Conservation (phyloP, 2,113 vertebrate species). For the Hiodon tergisus region DNA sequence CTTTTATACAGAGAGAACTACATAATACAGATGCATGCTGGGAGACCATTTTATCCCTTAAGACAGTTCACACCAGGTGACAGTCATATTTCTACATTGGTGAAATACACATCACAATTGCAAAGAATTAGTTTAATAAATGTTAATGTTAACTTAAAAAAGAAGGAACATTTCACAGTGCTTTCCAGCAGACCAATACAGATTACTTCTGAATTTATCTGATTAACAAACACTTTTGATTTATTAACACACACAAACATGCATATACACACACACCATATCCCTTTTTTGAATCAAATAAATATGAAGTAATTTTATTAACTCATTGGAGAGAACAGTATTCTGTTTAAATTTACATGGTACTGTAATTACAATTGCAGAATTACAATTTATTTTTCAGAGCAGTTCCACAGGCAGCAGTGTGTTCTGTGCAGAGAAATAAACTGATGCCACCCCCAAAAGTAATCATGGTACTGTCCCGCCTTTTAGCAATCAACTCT, state of each 20-base stretch:
- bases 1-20: slow-evolving; percentile 7
- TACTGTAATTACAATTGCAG: no score
- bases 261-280: no score
- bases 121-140: neutral
- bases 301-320: no score
- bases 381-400: no score
- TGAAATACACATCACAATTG: neutral
- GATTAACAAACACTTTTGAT: no score
- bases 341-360: no score
- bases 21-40: slow-evolving; percentile 31
- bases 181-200: neutral
- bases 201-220: no score
- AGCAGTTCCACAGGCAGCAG: no score
- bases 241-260: no score
- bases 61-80: slow-evolving; percentile 8
- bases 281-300: no score
- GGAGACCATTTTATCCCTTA: neutral
- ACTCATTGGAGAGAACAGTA: no score
- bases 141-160: neutral
- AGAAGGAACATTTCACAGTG: neutral
- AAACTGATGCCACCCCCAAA: slow-evolving; percentile 23
- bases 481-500: neutral
- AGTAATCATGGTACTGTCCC: slow-evolving; percentile 9
- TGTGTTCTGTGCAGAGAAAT: slow-evolving; percentile 11
- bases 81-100: slow-evolving; percentile 11